phyloP scores from a whole-genome alignment of 2,888 invertebrate species.

The Ophion slaviceki region DNA sequence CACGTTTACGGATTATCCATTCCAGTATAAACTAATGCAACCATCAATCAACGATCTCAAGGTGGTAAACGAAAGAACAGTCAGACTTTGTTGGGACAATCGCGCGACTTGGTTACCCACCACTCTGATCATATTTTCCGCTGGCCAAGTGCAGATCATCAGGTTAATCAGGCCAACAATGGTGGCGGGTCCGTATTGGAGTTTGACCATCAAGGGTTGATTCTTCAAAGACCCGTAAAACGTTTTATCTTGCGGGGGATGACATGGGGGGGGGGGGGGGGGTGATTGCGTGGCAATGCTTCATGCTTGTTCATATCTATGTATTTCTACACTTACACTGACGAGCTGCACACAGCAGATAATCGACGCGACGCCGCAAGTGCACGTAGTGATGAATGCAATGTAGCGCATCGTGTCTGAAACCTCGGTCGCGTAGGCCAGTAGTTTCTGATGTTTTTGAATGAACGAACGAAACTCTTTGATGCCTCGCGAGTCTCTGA shows the following conservation, averaged over 20 bases:
- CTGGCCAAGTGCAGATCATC: slow-evolving; percentile 48
- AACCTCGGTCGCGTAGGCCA: slow-evolving; percentile 58
- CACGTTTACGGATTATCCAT: not conserved
- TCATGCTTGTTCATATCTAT: not conserved
- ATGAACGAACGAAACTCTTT: slow-evolving; percentile 21
- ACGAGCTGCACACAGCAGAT: slow-evolving; percentile 67
- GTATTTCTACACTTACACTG: slow-evolving; percentile 57
- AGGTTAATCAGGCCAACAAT: slow-evolving; percentile 25
- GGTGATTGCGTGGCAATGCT: too few relatives aligned
- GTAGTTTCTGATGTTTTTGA: slow-evolving; percentile 24
- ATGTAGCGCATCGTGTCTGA: slow-evolving; percentile 55
- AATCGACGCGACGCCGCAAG: slow-evolving; percentile 56
- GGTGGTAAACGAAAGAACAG: not conserved
- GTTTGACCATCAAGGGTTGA: slow-evolving; percentile 11
- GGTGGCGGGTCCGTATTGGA: slow-evolving; percentile 21
- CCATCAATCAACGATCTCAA: slow-evolving; percentile 16
- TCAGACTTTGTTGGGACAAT: not conserved
- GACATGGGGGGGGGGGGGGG: too few relatives aligned
- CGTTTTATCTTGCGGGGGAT: not conserved
- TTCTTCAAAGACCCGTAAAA: slow-evolving; percentile 8
- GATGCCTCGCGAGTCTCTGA: not conserved
- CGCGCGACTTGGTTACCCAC: slow-evolving; percentile 17
- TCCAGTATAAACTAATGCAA: not conserved
- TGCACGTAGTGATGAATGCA: slow-evolving; percentile 43
- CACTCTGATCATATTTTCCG: slow-evolving; percentile 46